phyloP scores from a whole-genome alignment of 2,797 vertebrate species.

The Sardinella longiceps region DNA sequence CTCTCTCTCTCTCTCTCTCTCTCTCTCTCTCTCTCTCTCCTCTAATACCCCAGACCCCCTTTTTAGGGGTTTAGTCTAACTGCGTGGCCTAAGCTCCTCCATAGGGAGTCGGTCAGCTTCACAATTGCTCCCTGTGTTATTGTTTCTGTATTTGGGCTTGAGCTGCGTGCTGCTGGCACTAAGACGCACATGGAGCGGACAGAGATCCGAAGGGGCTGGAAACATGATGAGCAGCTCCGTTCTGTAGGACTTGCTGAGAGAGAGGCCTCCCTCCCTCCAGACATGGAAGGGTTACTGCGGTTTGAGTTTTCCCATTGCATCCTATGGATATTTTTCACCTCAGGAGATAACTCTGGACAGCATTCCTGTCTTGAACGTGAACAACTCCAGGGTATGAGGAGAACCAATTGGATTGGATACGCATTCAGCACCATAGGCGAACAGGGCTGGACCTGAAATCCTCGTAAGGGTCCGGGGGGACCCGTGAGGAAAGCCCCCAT shows the following conservation, averaged over 20 bases:
- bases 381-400: conserved; percentile 6
- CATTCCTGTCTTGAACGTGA: conserved; percentile 12
- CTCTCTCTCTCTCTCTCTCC: neutral
- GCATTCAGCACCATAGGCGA: conserved; percentile 15
- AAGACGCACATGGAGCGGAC: neutral
- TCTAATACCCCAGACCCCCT: neutral
- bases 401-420: conserved; percentile 16
- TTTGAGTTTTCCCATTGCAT: neutral
- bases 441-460: neutral
- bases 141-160: neutral
- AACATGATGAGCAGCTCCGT: neutral
- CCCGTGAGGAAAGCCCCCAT: neutral
- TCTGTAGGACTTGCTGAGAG: neutral
- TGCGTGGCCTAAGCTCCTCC: neutral
- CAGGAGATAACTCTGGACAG: neutral
- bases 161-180: neutral
- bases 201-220: neutral
- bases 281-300: neutral
- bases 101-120: neutral
- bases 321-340: neutral
- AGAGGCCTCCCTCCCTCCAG: no score
- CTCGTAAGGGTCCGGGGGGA: neutral
- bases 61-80: conserved; percentile 16
- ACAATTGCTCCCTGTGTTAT: neutral
- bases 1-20: neutral